These are phyloP conservation scores for Octodonta nipae DNA, from an alignment of 2,888 invertebrate genomes.

Conservation along the genomic window DNA sequence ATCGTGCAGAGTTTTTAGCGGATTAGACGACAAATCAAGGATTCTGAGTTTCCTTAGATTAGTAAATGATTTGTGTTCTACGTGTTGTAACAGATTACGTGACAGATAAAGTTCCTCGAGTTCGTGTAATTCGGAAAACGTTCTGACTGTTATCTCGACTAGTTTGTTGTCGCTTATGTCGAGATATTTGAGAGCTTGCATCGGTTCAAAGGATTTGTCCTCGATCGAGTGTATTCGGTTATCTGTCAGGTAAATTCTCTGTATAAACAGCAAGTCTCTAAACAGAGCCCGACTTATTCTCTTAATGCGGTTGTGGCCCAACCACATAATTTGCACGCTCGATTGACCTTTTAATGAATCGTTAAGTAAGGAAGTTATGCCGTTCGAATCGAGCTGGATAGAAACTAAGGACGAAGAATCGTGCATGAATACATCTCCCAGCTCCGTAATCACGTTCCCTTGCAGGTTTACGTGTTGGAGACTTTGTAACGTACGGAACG, in stretches of 20 bases:
- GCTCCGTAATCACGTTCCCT: slow-evolving; percentile 60
- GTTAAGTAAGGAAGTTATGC: slow-evolving; percentile 60
- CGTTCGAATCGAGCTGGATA: slow-evolving; percentile 68
- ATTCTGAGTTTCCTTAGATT: slow-evolving; percentile 60
- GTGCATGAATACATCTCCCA: slow-evolving; percentile 71
- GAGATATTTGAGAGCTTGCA: slow-evolving; percentile 63
- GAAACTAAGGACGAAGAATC: slow-evolving; percentile 63
- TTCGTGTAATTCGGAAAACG: slow-evolving; percentile 62
- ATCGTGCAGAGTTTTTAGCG: slow-evolving; percentile 56
- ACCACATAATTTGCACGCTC: slow-evolving; percentile 77
- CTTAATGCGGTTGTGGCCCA: slow-evolving; percentile 67
- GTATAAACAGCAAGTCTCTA: slow-evolving; percentile 61
- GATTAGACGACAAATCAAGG: slow-evolving; percentile 69
- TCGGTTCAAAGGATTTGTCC: slow-evolving; percentile 63
- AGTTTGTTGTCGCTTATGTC: slow-evolving; percentile 70
- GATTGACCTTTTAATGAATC: slow-evolving; percentile 67
- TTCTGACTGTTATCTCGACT: slow-evolving; percentile 52
- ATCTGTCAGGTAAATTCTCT: slow-evolving; percentile 68
- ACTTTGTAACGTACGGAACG: slow-evolving; percentile 61
- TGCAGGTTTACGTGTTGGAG: slow-evolving; percentile 77
- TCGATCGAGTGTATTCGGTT: slow-evolving; percentile 72
- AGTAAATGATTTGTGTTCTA: slow-evolving; percentile 61
- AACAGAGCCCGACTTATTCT: slow-evolving; percentile 63
- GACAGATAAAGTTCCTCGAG: slow-evolving; percentile 69
- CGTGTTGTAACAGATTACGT: slow-evolving; percentile 54